Percentiles rank a stretch among this genome's conserved stretches.
phyloP scores from a whole-genome alignment of 2,113 vertebrate species.

The Lophochroa leadbeateri region DNA sequence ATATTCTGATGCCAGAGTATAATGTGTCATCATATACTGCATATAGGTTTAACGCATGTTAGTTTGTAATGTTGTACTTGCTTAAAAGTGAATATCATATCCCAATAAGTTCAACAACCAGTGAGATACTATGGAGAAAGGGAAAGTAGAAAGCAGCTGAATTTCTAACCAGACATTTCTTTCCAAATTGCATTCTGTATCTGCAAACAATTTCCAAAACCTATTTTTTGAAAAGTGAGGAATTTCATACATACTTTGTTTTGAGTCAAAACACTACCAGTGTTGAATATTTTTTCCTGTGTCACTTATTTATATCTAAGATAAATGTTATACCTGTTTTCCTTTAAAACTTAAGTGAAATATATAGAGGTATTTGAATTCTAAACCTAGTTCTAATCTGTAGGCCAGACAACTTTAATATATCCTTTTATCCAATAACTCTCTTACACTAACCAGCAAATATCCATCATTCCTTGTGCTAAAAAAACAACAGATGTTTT shows the following conservation, averaged over 20 bases:
- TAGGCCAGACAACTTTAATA: background rate
- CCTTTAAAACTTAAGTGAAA: background rate
- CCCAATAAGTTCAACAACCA: background rate
- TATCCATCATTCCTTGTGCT: background rate
- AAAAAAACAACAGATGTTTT: conserved; percentile 53
- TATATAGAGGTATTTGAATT: background rate
- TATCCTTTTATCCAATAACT: background rate
- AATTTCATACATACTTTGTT: background rate
- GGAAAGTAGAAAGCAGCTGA: background rate
- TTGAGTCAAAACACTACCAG: background rate
- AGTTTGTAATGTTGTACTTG: background rate
- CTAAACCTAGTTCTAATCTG: background rate
- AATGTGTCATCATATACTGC: background rate
- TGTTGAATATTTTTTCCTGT: background rate
- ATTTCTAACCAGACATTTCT: background rate
- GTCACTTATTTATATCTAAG: background rate
- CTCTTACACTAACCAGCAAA: background rate
- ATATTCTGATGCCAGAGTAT: background rate
- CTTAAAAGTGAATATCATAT: background rate
- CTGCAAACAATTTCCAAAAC: background rate
- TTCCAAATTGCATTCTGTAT: background rate
- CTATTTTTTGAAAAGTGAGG: background rate
- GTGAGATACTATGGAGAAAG: background rate
- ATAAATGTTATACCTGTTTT: background rate
- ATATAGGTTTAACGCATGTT: background rate